phyloP scores from a whole-genome alignment of 2,113 vertebrate species.

The Calyptomena viridis region DNA sequence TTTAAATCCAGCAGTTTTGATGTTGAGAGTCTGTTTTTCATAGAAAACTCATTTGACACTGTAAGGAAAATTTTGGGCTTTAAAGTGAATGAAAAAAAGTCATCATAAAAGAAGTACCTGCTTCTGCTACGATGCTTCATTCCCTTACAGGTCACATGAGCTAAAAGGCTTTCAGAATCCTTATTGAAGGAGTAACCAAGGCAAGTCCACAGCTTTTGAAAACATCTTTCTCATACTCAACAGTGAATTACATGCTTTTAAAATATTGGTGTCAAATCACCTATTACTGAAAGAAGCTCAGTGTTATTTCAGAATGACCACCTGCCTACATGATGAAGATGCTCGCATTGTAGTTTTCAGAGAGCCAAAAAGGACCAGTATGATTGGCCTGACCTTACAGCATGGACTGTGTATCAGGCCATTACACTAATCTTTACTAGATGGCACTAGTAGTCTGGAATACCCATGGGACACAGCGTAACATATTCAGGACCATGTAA shows the following conservation, averaged over 20 bases:
- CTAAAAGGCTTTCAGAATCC: not conserved
- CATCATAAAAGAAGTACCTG: not conserved
- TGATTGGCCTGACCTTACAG: not conserved
- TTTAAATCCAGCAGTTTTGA: conserved; percentile 29
- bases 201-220: not conserved
- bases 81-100: not conserved
- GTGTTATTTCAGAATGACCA: not conserved
- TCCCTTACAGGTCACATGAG: not conserved
- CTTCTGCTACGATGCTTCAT: not conserved
- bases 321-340: not conserved
- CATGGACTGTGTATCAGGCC: not conserved
- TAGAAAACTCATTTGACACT: conserved; percentile 1
- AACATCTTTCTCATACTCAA: not conserved
- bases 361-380: not conserved
- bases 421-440: not conserved
- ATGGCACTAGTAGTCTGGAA: not conserved
- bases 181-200: not conserved
- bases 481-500: not conserved
- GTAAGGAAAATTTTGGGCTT: not conserved
- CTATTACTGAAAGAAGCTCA: not conserved
- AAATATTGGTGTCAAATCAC: not conserved
- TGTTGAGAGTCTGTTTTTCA: conserved; percentile 34
- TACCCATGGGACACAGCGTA: not conserved
- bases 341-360: not conserved
- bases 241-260: not conserved